Evolutionary conservation across 2,888 invertebrate genomes (phyloP), one percentile per base, ranked within the genome.

Genomic region (Pollenia labialis): DNA sequence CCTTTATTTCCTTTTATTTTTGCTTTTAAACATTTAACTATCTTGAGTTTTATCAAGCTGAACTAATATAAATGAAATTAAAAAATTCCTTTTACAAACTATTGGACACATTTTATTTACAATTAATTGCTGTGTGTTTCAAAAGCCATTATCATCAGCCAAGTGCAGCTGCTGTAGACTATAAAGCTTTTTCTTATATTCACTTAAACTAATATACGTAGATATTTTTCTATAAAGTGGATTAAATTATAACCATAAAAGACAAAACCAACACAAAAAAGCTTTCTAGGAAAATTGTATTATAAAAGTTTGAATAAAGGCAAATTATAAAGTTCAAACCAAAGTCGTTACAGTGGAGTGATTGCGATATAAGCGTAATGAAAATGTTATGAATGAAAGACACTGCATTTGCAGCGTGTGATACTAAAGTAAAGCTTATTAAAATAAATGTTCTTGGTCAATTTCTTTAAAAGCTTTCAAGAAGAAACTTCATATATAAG

Each of bases 61-160:
- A 83, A 87, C 83, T 83, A 83, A 87, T 81, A 84, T 40, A 81
- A 87, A 77, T 66, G 80, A 87, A 87, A 83, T 87, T 84, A 81
- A 83, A 87, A 79, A 87, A 84, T 87, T 84, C 87, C 81, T 81
- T 81, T 86, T 48, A 80, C 66, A 79, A 66, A 58, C 66, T 74
- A 79, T 66, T 54, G 84, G 52, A 60, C 60, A 84, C 66, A 69
- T 69, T 79, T 84, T 84, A 79, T 84, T 79, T 68, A 46, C 79
- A 74, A 79, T 79, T 79, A 84, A 84, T 84, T 74, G 77, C 66
- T 79, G 40, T 54, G 68, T 79, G 52, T 79, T 68, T 66, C 60
- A 52, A 79, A 72, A 84, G 79, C 84, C 60, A 74, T 84, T 84
- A 84, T 42, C 74, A 74, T 52, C 62, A 62, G 50, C 77, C 12